Evolutionary conservation across 2,888 invertebrate genomes (phyloP).

Genomic region (Elgonia sp.): DNA sequence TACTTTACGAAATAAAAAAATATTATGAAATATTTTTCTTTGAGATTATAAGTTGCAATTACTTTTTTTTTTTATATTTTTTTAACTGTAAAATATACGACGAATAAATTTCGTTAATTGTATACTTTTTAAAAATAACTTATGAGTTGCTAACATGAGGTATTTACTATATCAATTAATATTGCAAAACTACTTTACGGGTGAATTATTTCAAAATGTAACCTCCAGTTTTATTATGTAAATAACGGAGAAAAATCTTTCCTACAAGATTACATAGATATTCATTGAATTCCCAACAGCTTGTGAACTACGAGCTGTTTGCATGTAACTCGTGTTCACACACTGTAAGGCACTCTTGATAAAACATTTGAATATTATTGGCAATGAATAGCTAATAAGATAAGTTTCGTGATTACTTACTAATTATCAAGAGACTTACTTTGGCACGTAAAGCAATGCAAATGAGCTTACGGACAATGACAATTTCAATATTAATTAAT

Average conservation of each 20-base stretch:
- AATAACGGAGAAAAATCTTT: constrained; percentile 32
- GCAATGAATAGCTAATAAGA: constrained; percentile 47
- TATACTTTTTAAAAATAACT: too few relatives aligned
- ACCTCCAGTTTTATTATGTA: constrained; percentile 34
- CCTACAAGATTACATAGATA: constrained; percentile 46
- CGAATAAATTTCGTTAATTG: too few relatives aligned
- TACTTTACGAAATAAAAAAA: too few relatives aligned
- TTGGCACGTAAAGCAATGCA: not conserved
- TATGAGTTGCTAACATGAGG: not conserved
- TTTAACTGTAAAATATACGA: too few relatives aligned
- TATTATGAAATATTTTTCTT: too few relatives aligned
- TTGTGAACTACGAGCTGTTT: constrained; percentile 50
- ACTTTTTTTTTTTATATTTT: too few relatives aligned
- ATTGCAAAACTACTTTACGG: not conserved
- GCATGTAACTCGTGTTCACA: constrained; percentile 45
- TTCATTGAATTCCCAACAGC: constrained; percentile 50
- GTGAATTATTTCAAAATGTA: constrained; percentile 28
- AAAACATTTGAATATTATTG: constrained; percentile 54
- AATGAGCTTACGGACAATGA: not conserved
- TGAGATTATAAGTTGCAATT: too few relatives aligned
- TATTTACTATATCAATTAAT: not conserved
- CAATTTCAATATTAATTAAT: not conserved
- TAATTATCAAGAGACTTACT: constrained; percentile 8
- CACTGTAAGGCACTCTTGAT: constrained; percentile 28
- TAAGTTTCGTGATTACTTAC: constrained; percentile 33